A percentile compares a stretch with the other conserved stretches of the same genome.
phyloP scores from a whole-genome alignment of 2,888 invertebrate genomes.

The Lochmaea crataegi region DNA sequence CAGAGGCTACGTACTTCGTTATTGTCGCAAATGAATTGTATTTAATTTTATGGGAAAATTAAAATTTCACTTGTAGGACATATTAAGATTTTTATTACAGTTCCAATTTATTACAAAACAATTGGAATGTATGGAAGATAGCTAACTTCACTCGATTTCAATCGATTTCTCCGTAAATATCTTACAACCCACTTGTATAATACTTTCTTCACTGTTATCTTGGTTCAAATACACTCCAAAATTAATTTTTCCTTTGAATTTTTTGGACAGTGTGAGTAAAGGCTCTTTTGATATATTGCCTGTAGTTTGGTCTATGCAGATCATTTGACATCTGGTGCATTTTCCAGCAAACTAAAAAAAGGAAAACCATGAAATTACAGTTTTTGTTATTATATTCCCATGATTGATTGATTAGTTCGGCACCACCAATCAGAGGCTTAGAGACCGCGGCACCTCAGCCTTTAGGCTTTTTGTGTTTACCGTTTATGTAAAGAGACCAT shows the following conservation, averaged over 20 bases:
- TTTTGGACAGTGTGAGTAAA: slow-evolving; percentile 78
- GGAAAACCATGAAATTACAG: slow-evolving; percentile 2
- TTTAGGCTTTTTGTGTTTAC: too few relatives aligned
- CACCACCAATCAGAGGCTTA: too few relatives aligned
- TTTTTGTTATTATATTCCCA: too few relatives aligned
- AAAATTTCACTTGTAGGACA: too few relatives aligned
- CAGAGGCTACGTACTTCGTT: too few relatives aligned
- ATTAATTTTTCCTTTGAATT: slow-evolving; percentile 79
- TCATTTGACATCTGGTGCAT: slow-evolving; percentile 94
- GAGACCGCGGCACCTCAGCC: too few relatives aligned
- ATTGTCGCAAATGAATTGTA: too few relatives aligned
- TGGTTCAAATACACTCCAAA: slow-evolving; percentile 82
- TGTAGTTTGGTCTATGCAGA: slow-evolving; percentile 90
- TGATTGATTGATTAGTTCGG: too few relatives aligned
- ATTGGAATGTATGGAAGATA: too few relatives aligned
- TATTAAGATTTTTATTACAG: too few relatives aligned
- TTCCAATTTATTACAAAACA: background rate
- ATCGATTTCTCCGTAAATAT: slow-evolving; percentile 8
- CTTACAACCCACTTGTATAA: slow-evolving; percentile 31
- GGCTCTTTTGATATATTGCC: slow-evolving; percentile 85
- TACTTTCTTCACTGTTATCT: slow-evolving; percentile 22
- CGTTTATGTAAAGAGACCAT: too few relatives aligned
- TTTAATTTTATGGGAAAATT: too few relatives aligned
- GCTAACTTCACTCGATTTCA: background rate
- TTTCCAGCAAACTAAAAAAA: slow-evolving; percentile 77